Evolutionary conservation across 2,888 invertebrate species (phyloP), one percentile per base, ranked within the genome.

Genomic region (Apoda limacodes): DNA sequence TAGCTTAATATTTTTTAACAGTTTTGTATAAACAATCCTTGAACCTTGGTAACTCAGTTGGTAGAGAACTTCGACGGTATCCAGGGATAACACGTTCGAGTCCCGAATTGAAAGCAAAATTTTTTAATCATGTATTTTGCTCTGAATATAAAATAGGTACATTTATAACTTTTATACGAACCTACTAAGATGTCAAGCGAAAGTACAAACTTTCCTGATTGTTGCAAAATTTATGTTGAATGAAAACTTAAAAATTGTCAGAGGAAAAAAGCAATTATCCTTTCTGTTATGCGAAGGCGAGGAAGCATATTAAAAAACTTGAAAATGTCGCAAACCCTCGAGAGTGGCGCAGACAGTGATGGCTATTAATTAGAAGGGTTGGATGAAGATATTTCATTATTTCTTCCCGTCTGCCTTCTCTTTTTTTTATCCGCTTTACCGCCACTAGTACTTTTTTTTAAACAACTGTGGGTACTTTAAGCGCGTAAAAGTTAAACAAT

Each of bases 351-450:
- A 78, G 78, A 78, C 78, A 78, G 65, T 78, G 78, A 78, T 76
- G 78, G 69, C 75, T 63, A 78, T 78, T 80, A 76, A 80, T 80
- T 80, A 80, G 72, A 74, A 78, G 76, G 75, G 75, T 69, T 72
- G 71, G 60, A 67, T 74, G 66, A 70, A 76, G 72, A 74, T 71
- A 74, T 76, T 75, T 66, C 66, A 75, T 75, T 76, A 72, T 72
- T 68, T 63, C 68, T 62, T 60, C 60, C 45, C 52, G 43, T 57
- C 56, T 54, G 41, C 47, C 50, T 55, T 50, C 52, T 42, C 24
- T 45, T 42, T 40, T 46, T 50, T 47, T 43, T 37, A 29, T 29
- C 46, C 46, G 48, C 51, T 50, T 51, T 42, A 40, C 36, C 28
- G 37, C 30, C 35, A 42, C 35, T 10, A 13, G 25, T 22, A 35